Base-by-base conservation (phyloP, 1,140 invertebrate genomes). In the Muscidifurax raptorellus region DNA sequence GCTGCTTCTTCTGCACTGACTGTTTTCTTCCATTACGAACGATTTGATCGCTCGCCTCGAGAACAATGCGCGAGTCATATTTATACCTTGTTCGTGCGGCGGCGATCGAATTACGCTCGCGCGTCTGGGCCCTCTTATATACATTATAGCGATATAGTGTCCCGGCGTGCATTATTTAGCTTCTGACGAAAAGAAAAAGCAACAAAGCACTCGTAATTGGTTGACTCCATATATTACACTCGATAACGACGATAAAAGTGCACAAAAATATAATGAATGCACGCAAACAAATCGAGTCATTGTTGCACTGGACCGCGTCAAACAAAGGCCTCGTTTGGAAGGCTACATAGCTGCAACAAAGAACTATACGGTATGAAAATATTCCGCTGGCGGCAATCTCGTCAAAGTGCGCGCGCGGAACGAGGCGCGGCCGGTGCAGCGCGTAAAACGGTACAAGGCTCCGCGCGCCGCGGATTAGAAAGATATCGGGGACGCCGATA, bases 361-460 rank as follows among this genome's bases (percentile, higher is more conserved):
- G 47, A 52, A 52, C 18, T 18, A 22, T 5, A 7, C 18, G 5
- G 52, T 22, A 71, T 27, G 25, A 36, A 79, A 71, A 25, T 78
- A 7, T 40, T 30, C 64, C 9, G 22, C 59, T 13, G 30, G 13
- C 18, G 15, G 22, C 25, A 44, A 40, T 30, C 71, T 32, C 71
- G 75, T 77, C 59, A 32, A 64, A 40, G n/a, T 66, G 72, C n/a
- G 28, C 52, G 72, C n/a, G 28, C 52, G 28, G 27, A 78, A 71
- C 10, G 32, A 83, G 75, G 82, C 66, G 82, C 66, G 82, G 82
- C n/a, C 27, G 10, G 15, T 15, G 71, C 80, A n/a, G n/a, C 28
- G 80, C 30, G 69, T 81, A 67, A 83, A 83, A 83, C 82, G 82
- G 82, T 83, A 83, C 82, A 83, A 78, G 75, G 40, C 40, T 44